Evolutionary conservation across 2,113 vertebrate genomes (phyloP), one percentile per base, ranked within the genome.

Genomic region (Pseudois nayaur): DNA sequence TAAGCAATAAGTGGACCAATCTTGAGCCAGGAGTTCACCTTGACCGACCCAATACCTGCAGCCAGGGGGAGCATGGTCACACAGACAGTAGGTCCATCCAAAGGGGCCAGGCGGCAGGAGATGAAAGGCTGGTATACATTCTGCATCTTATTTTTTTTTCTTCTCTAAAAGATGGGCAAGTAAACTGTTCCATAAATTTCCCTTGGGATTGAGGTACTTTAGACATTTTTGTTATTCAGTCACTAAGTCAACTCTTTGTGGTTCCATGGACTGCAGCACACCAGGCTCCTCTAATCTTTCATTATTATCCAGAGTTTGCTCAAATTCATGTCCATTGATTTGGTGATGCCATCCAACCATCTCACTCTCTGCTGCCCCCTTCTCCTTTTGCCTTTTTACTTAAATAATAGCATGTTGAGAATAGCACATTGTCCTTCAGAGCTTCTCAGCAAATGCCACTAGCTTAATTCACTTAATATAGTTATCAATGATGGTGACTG

Each of bases 381-480:
- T 76, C 71, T 76, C 23, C 40, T 76, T 14, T 76, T 43, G 40
- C 40, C 71, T 43, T 76, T 88, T 87, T 81, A 78, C 36, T 95
- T 93, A 92, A 71, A 81, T 43, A 76, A 43, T 76, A 76, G 40
- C 71, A 76, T 43, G 40, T 9, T 95, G 90, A 94, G 31, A 91
- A 31, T 25, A 36, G 52, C 33, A 83, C 85, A 71, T 25, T 50
- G 25, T 5, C 59, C 43, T 45, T 43, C 15, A 31, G 11, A 60
- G n/a, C 29, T 89, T 97, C 83, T 74, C 59, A 91, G 27, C 40
- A 92, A 95, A 97, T 76, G 27, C 36, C 48, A 89, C 50, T 3
- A 9, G 84, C n/a, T 88, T 86, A 64, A 76, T 90, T 91, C 52
- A 55, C 36, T 79, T 52, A 27, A 50, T 87, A 21, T 54, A 94